Evolutionary conservation across 2,113 vertebrate species (phyloP).

Genomic region (Sturnira hondurensis): DNA sequence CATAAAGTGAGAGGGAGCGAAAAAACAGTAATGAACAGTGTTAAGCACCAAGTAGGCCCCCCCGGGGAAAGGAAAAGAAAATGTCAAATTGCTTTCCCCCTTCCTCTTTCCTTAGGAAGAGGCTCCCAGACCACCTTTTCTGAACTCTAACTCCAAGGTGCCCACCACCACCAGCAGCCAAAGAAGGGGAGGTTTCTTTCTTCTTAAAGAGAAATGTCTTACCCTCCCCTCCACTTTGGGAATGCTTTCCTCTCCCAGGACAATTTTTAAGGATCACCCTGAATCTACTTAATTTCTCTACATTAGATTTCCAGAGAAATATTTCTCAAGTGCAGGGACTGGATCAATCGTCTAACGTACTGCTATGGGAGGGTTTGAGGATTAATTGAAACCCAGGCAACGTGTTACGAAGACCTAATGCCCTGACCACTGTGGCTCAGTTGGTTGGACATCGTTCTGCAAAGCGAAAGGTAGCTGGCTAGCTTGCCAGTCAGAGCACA

Average conservation of each 20-base stretch:
- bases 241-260: neutral
- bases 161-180: neutral
- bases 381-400: neutral
- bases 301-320: neutral
- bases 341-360: neutral
- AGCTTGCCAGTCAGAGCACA: no score
- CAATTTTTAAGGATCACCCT: neutral
- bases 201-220: slow-evolving; percentile 1
- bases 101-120: neutral
- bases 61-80: neutral
- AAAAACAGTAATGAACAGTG: neutral
- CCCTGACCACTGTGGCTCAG: no score
- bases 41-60: neutral
- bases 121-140: neutral
- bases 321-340: neutral
- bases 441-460: no score
- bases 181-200: neutral
- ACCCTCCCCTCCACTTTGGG: neutral
- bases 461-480: no score
- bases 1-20: neutral
- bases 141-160: neutral
- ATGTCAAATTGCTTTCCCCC: neutral
- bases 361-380: neutral
- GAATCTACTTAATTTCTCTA: neutral
- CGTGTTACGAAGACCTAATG: neutral